Evolutionary conservation across 2,797 vertebrate species (phyloP).

Genomic region (Sebastes taczanowskii): DNA sequence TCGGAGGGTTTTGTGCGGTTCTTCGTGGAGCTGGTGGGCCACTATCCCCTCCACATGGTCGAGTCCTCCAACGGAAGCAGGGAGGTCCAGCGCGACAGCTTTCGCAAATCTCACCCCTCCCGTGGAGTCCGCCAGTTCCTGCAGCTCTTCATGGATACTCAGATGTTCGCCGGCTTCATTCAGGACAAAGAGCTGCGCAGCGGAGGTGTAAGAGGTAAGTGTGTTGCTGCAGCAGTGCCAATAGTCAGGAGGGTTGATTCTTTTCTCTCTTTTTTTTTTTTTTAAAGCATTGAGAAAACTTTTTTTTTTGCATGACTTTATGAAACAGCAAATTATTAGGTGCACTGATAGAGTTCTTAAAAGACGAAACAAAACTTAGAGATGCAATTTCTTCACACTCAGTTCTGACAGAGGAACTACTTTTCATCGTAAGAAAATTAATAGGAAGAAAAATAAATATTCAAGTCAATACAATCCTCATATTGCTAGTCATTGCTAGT

Average conservation of each 20-base stretch:
- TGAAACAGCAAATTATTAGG: neutral
- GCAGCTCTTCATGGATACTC: constrained; percentile 97
- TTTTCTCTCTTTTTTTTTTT: neutral
- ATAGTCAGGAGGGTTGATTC: no score
- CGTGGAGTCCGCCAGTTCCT: constrained; percentile 91
- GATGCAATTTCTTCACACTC: neutral
- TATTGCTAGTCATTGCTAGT: no score
- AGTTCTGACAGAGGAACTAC: neutral
- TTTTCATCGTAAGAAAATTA: neutral
- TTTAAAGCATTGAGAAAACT: neutral
- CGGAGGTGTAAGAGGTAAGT: constrained; percentile 86
- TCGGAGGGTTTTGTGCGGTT: constrained; percentile 95
- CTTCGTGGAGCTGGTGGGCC: constrained; percentile 95
- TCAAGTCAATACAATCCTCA: neutral
- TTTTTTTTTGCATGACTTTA: neutral
- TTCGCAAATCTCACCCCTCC: constrained; percentile 91
- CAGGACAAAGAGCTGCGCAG: constrained; percentile 95
- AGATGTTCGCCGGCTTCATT: constrained; percentile 98
- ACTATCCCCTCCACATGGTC: constrained; percentile 92
- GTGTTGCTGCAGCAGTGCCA: neutral
- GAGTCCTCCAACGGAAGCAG: constrained; percentile 83
- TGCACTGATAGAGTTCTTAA: neutral
- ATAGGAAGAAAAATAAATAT: neutral
- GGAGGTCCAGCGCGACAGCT: constrained; percentile 90
- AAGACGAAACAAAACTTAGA: neutral